Conservation (phyloP, 1,140 invertebrate species). For the Zaprionus ghesquierei region DNA sequence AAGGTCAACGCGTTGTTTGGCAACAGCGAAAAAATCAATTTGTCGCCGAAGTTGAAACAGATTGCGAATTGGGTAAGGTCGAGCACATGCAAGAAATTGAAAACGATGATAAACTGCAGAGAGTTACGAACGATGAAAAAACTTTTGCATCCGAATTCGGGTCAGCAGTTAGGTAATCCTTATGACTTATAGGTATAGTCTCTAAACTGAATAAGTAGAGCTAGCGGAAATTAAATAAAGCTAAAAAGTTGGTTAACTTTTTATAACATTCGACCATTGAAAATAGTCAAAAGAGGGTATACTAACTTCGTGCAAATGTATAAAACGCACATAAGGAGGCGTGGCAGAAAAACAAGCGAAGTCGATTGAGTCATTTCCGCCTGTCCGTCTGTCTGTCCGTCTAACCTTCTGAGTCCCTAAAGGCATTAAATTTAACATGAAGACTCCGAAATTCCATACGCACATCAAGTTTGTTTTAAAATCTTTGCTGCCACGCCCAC, state of each 20-base stretch:
- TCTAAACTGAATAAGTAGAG: background rate
- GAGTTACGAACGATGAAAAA: background rate
- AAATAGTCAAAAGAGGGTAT: too few species aligned
- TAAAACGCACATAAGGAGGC: too few species aligned
- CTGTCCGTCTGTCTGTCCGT: too few species aligned
- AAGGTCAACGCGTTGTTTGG: constrained; percentile 44
- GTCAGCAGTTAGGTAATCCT: background rate
- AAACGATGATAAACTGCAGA: background rate
- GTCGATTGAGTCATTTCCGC: too few species aligned
- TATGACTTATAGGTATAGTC: background rate
- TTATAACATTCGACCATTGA: too few species aligned
- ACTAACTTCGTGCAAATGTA: too few species aligned
- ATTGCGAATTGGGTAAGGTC: constrained; percentile 37
- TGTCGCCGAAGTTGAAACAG: constrained; percentile 30
- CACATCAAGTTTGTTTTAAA: too few species aligned
- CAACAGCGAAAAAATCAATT: constrained; percentile 57
- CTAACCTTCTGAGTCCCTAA: too few species aligned
- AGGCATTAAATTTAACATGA: too few species aligned
- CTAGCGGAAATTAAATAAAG: background rate
- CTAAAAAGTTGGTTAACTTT: background rate
- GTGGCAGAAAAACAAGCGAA: too few species aligned
- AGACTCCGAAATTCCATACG: too few species aligned
- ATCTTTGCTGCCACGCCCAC: too few species aligned
- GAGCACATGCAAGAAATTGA: constrained; percentile 16
- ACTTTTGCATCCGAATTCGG: background rate